phyloP scores from a whole-genome alignment of 1,140 invertebrate species.

The Notospermus geniculatus region DNA sequence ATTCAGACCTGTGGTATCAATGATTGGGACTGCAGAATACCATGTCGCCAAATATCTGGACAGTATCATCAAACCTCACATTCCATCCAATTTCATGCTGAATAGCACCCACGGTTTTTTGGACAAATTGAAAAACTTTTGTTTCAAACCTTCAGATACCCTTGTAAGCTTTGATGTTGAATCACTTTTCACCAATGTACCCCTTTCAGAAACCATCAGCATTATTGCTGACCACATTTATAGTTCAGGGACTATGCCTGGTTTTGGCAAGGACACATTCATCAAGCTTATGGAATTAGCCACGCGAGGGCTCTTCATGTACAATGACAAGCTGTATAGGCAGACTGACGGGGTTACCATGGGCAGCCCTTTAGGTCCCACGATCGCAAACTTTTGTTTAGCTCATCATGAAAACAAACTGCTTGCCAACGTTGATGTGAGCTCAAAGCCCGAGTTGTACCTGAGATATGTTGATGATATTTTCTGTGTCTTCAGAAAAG shows the following conservation, averaged over 20 bases:
- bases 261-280: not conserved
- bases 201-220: not conserved
- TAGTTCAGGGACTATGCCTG: not conserved
- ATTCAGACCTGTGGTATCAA: too few species aligned
- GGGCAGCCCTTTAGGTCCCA: conserved; percentile 1
- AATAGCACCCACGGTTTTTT: not conserved
- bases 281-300: not conserved
- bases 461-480: conserved; percentile 4
- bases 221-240: not conserved
- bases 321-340: not conserved
- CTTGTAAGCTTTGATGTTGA: not conserved
- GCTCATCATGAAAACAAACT: not conserved
- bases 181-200: conserved; percentile 2
- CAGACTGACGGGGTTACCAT: not conserved
- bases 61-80: too few species aligned
- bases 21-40: too few species aligned
- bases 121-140: not conserved
- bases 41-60: too few species aligned
- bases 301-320: not conserved
- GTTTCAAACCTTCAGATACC: not conserved
- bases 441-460: not conserved
- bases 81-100: conserved; percentile 2
- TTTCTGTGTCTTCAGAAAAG: not conserved
- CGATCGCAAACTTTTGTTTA: not conserved
- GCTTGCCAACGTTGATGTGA: not conserved